A percentile compares a stretch with the other conserved stretches of the same genome.
These are phyloP conservation scores for Autographa pulchrina DNA, from an alignment of 2,888 invertebrate genomes.

Conservation along the genomic window DNA sequence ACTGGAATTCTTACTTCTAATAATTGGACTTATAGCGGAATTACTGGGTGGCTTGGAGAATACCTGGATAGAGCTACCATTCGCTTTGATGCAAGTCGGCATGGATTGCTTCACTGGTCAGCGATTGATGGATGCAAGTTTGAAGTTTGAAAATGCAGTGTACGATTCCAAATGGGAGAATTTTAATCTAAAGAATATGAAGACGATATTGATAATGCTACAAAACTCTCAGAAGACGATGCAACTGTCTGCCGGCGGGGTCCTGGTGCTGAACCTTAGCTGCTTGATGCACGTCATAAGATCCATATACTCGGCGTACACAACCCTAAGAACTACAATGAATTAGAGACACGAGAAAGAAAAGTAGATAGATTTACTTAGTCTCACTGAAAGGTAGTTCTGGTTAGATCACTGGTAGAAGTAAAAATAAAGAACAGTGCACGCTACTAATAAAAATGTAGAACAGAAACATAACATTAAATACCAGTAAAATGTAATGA, in stretches of 20 bases:
- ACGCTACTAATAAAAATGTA: neutral
- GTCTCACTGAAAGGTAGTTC: neutral
- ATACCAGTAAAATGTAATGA: neutral
- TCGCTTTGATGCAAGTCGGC: slow-evolving; percentile 66
- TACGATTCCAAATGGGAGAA: slow-evolving; percentile 65
- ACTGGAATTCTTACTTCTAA: slow-evolving; percentile 66
- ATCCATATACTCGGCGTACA: slow-evolving; percentile 74
- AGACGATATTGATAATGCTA: slow-evolving; percentile 68
- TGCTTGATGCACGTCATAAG: slow-evolving; percentile 72
- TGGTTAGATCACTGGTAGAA: neutral
- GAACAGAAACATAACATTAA: neutral
- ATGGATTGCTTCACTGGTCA: slow-evolving; percentile 67
- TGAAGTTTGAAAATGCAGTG: slow-evolving; percentile 56
- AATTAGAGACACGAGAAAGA: slow-evolving; percentile 13
- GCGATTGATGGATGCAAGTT: slow-evolving; percentile 60
- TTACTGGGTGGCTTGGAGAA: slow-evolving; percentile 71
- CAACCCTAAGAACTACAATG: slow-evolving; percentile 71
- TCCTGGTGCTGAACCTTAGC: slow-evolving; percentile 66
- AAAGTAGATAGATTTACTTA: neutral
- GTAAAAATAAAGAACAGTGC: neutral
- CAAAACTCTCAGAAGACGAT: slow-evolving; percentile 73
- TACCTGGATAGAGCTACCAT: slow-evolving; percentile 68
- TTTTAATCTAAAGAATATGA: slow-evolving; percentile 59
- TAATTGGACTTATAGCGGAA: slow-evolving; percentile 66
- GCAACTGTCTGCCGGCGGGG: slow-evolving; percentile 73